These are phyloP conservation scores for Oedothorax gibbosus DNA, from an alignment of 1,140 invertebrate species.

Conservation along the genomic window DNA sequence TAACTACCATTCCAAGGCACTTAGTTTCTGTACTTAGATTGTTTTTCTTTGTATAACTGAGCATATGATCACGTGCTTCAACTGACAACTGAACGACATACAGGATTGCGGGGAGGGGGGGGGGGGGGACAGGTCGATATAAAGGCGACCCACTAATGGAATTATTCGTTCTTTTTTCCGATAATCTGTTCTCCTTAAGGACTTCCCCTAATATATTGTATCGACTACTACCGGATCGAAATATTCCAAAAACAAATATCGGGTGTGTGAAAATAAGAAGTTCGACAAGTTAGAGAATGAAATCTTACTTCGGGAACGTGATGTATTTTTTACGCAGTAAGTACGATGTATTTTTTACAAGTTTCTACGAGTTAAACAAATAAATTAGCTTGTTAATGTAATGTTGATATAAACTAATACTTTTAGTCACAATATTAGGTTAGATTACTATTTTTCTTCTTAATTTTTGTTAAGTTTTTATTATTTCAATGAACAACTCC, in stretches of 20 bases:
- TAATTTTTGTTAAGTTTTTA: too few species aligned
- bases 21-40: neutral
- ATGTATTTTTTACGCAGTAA: neutral
- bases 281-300: too few species aligned
- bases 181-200: conserved; percentile 44
- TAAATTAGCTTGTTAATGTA: too few species aligned
- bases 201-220: conserved; percentile 34
- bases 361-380: too few species aligned
- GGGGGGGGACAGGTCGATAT: neutral
- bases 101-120: neutral
- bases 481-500: too few species aligned
- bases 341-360: neutral
- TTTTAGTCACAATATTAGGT: too few species aligned
- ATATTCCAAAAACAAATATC: conserved; percentile 44
- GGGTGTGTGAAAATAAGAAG: conserved; percentile 2
- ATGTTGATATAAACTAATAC: too few species aligned
- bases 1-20: neutral
- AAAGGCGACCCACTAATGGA: conserved; percentile 40
- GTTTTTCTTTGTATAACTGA: neutral
- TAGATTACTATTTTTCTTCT: too few species aligned
- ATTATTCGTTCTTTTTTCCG: conserved; percentile 46
- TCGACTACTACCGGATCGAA: neutral
- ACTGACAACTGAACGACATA: conserved; percentile 24
- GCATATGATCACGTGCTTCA: neutral
- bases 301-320: too few species aligned